phyloP scores from a whole-genome alignment of 64 coral and sea anemone genomes.

The Acropora yongei region DNA sequence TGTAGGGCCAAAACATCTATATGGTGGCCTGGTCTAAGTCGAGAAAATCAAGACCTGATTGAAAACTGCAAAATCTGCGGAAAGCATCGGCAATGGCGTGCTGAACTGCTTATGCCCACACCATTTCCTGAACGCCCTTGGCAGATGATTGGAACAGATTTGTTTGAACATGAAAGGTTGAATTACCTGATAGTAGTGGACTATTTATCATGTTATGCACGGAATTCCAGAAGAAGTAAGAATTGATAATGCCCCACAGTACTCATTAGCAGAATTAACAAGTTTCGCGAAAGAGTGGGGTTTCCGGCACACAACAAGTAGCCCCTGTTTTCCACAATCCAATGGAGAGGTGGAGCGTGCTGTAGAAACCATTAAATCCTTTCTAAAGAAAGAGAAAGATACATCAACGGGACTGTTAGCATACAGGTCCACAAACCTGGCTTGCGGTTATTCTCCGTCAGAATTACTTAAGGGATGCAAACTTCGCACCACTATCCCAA shows the following conservation, averaged over 20 bases:
- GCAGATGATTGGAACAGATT: neutral
- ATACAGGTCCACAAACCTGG: slow-evolving; percentile 21
- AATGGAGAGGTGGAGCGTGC: slow-evolving; percentile 47
- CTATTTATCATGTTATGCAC: slow-evolving; percentile 39
- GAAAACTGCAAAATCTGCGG: slow-evolving; percentile 30
- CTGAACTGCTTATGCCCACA: neutral
- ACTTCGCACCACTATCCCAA: neutral
- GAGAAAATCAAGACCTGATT: slow-evolving; percentile 22
- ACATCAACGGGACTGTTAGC: slow-evolving; percentile 18
- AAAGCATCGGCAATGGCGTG: neutral
- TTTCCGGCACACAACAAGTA: slow-evolving; percentile 30
- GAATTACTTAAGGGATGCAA: slow-evolving; percentile 11
- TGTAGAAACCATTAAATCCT: slow-evolving; percentile 36
- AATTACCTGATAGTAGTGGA: slow-evolving; percentile 24
- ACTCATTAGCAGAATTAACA: slow-evolving; percentile 14
- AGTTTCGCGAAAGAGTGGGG: slow-evolving; percentile 23
- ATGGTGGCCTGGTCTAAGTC: slow-evolving; percentile 57
- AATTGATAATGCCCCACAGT: slow-evolving; percentile 52
- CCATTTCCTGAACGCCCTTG: slow-evolving; percentile 14
- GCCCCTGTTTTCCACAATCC: neutral
- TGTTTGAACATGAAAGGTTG: slow-evolving; percentile 21
- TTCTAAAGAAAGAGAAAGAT: slow-evolving; percentile 56
- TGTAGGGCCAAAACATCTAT: slow-evolving; percentile 39
- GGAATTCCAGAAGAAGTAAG: slow-evolving; percentile 48
- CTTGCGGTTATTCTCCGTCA: slow-evolving; percentile 39